Base-by-base conservation (phyloP, 2,888 invertebrate species). In the Xanthia togata region DNA sequence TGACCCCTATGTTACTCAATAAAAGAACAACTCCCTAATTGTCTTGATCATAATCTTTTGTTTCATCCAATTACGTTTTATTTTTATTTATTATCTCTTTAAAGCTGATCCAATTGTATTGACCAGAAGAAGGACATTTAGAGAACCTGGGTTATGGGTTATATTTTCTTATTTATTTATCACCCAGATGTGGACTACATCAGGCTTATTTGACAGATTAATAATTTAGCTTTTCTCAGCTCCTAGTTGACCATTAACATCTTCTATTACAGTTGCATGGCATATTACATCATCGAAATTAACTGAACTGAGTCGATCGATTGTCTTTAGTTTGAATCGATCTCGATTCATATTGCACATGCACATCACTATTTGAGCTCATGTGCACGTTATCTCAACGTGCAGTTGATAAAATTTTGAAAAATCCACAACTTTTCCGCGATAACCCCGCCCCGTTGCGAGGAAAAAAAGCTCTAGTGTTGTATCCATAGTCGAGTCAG, bases 361-460 rank as follows among this genome's bases (percentile, higher is more conserved):
- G 88, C 88, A 70, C 96, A 93, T 91, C 96, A 90, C 96, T 96
- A 96, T 77, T 59, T 90, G 82, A 79, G 81, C 74, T 62, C 90
- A 94, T 94, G 94, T 91, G 93, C 83, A 91, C 90, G 90, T 92
- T 94, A 94, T 93, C 92, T 91, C 89, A 82, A 90, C 92, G 92
- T 92, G 91, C 90, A 90, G 92, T 92, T 92, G 96, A 97, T 97
- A 96, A 96, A 96, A 96, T 96, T 96, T 96, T 96, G 96, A 96
- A 97, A 97, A 97, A 96, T 95, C 90, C 93, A 91, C 93, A 92
- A 96, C 96, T 96, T 96, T 97, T 96, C 96, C 95, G 92, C 92
- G 96, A 97, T 96, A 97, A 96, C 96, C 96, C 93, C 94, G 92
- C 90, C 90, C 90, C 91, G 90, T 88, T 89, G 91, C 84, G 86